A percentile compares a stretch with the other conserved stretches of the same genome.
Evolutionary conservation across 2,797 vertebrate species (phyloP).

Genomic region (Jordanella pulchra): DNA sequence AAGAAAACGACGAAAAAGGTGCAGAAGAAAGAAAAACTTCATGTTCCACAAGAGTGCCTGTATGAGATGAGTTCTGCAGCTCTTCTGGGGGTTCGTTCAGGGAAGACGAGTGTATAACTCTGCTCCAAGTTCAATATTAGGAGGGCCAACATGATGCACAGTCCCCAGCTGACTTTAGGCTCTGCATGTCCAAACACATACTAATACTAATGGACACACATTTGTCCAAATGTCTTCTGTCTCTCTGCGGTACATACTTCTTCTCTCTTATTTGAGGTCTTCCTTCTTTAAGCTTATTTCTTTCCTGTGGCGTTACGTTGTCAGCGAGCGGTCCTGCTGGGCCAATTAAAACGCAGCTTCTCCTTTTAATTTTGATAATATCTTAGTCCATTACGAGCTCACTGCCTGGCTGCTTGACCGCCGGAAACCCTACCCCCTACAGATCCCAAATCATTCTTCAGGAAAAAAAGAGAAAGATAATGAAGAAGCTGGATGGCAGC

Average conservation of each 20-base stretch:
- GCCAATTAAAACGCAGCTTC: constrained; percentile 50
- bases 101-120: constrained; percentile 61
- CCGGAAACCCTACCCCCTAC: constrained; percentile 42
- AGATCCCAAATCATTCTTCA: constrained; percentile 55
- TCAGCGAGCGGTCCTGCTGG: constrained; percentile 51
- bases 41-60: constrained; percentile 68
- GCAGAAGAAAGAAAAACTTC: constrained; percentile 50
- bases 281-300: constrained; percentile 31
- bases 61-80: constrained; percentile 67
- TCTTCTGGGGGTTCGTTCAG: constrained; percentile 56
- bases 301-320: constrained; percentile 17
- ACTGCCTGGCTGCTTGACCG: constrained; percentile 37
- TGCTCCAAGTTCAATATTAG: constrained; percentile 73
- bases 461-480: constrained; percentile 57
- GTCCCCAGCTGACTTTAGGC: constrained; percentile 44
- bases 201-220: not conserved
- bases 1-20: constrained; percentile 22
- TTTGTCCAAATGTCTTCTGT: constrained; percentile 41
- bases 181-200: constrained; percentile 10
- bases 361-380: constrained; percentile 65
- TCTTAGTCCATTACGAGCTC: constrained; percentile 57
- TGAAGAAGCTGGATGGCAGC: constrained; percentile 48
- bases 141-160: constrained; percentile 54
- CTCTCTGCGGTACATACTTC: constrained; percentile 38
- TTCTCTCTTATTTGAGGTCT: constrained; percentile 26